These are phyloP conservation scores for Neoaliturus tenellus DNA, from an alignment of 2,888 invertebrate genomes.

Conservation along the genomic window DNA sequence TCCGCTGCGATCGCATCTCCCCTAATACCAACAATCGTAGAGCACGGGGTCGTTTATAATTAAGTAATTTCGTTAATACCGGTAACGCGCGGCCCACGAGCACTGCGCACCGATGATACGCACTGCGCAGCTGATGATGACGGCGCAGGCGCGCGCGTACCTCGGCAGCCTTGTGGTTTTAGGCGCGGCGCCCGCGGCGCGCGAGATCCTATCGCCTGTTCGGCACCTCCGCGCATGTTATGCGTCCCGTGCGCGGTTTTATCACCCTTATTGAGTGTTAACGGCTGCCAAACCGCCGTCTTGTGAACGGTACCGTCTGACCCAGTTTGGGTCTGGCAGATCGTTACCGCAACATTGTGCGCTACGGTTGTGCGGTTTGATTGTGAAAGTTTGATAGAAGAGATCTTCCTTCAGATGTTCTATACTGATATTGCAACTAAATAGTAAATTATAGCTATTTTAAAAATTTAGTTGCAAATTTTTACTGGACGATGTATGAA, in stretches of 20 bases:
- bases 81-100: constrained; percentile 14
- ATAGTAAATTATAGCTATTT: too few species aligned
- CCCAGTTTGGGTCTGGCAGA: not conserved
- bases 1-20: not conserved
- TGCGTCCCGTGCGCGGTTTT: not conserved
- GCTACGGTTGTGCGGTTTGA: not conserved
- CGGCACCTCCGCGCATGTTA: not conserved
- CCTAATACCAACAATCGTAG: constrained; percentile 32
- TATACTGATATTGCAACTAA: too few species aligned
- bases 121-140: not conserved
- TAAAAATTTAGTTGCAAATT: too few species aligned
- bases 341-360: not conserved
- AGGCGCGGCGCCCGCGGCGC: not conserved
- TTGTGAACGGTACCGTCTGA: not conserved
- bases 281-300: not conserved
- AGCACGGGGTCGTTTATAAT: constrained; percentile 12
- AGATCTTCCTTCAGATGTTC: too few species aligned
- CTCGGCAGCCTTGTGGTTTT: not conserved
- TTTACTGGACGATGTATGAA: too few species aligned
- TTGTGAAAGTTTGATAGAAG: too few species aligned
- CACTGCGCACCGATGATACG: not conserved
- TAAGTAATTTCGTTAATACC: constrained; percentile 36
- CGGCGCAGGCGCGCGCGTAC: not conserved
- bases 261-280: constrained; percentile 10
- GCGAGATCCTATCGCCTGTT: not conserved